phyloP scores from a whole-genome alignment of 2,113 vertebrate genomes.

The Python bivittatus region DNA sequence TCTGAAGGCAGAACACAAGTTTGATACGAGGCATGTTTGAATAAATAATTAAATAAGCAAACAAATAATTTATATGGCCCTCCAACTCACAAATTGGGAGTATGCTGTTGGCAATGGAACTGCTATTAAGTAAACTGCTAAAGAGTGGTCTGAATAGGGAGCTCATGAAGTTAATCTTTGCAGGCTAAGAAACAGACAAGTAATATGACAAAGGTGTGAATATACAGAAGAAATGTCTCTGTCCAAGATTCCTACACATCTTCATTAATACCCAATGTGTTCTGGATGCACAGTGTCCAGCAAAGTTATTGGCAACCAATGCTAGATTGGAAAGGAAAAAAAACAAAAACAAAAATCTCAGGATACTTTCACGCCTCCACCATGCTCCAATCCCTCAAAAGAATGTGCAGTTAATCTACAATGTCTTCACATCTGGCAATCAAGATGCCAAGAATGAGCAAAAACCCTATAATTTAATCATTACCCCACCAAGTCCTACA shows the following conservation, averaged over 20 bases:
- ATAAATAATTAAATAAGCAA: background rate
- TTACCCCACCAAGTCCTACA: background rate
- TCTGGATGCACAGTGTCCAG: background rate
- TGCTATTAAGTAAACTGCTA: background rate
- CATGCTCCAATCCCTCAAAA: background rate
- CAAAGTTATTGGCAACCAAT: background rate
- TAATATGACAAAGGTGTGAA: background rate
- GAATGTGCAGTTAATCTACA: background rate
- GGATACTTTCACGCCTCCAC: background rate
- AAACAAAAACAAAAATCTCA: background rate
- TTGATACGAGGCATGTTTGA: background rate
- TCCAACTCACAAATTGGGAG: background rate
- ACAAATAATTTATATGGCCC: background rate
- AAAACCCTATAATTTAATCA: background rate
- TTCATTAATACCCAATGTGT: background rate
- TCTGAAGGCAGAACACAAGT: background rate
- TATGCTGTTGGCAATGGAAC: background rate
- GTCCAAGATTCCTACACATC: background rate
- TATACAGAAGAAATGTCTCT: background rate
- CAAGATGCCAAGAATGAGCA: background rate
- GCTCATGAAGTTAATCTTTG: background rate
- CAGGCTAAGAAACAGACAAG: background rate
- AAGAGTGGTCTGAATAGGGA: background rate
- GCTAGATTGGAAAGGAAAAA: background rate
- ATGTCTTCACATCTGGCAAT: background rate